These are phyloP conservation scores for Oxyura jamaicensis DNA, from an alignment of 2,113 vertebrate species.

Conservation along the genomic window DNA sequence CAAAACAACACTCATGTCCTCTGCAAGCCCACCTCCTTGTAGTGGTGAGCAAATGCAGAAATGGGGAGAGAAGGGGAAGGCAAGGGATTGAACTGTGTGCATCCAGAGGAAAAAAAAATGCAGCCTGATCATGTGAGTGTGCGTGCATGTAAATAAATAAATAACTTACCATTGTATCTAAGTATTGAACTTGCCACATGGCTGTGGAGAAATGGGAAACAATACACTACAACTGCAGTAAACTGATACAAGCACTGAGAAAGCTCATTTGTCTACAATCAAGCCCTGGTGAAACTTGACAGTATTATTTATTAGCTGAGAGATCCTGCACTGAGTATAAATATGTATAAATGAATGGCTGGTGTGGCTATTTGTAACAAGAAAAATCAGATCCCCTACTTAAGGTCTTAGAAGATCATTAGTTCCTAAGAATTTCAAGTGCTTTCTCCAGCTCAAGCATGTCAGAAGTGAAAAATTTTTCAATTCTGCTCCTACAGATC, in stretches of 20 bases:
- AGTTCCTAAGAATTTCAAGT: conserved; percentile 8
- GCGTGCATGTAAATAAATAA: background rate
- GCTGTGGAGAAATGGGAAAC: conserved; percentile 58
- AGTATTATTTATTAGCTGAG: conserved; percentile 61
- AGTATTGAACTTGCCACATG: background rate
- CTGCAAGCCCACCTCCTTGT: background rate
- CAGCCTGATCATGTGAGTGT: background rate
- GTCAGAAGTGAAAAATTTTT: background rate
- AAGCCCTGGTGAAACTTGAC: conserved; percentile 51
- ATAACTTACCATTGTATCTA: background rate
- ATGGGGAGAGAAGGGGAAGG: background rate
- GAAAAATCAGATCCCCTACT: background rate
- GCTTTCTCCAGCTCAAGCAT: background rate
- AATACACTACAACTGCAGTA: conserved; percentile 35
- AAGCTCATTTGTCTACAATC: conserved; percentile 59
- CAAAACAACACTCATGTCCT: background rate
- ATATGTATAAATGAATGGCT: conserved; percentile 6
- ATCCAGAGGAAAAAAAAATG: background rate
- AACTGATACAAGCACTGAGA: conserved; percentile 66
- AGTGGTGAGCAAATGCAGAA: background rate
- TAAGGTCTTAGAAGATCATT: background rate
- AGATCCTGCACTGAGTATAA: conserved; percentile 23
- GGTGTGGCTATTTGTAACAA: background rate
- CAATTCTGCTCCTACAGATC: background rate
- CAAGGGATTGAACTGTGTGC: background rate